Base-by-base conservation (phyloP, 2,888 invertebrate species). In the Caenorhabditis sp. region DNA sequence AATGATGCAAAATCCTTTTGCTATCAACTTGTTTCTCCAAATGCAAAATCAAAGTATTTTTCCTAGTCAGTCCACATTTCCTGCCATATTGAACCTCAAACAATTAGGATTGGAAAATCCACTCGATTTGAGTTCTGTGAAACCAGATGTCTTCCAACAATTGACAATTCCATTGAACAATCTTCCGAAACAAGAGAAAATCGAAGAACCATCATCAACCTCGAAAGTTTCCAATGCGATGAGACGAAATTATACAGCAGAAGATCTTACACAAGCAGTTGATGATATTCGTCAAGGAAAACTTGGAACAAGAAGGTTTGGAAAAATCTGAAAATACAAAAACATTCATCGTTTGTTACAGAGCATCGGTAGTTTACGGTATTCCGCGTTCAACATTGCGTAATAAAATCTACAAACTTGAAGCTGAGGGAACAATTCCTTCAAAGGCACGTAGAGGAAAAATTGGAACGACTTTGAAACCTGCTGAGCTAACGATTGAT, bases 321-420 rank as follows among this genome's bases (percentile, higher is more conserved):
- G 95, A 58, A 91, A 17, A 6, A 8, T 24, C 19, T 21, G 14
- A 24, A 51, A 6, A 31, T 6, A 4, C 10, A 10, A 31, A 51
- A 23, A 21, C 3, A 53, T n/a, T 53, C 5, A 6, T 6, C 8
- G n/a, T 62, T 51, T 23, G 59, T 75, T 43, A 31, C 66, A 79
- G 96, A 69, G 96, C 97, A 10, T 94, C 97, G 62, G 94, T 94
- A 64, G 93, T 95, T 84, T 97, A 97, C 89, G 95, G 95, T 84
- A 95, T 97, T 88, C 97, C 97, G 8, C 92, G 97, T 79, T 95
- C 97, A 79, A 97, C 96, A 27, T 92, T 97, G 61, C 92, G 97
- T 76, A 97, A 96, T 91, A 97, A 97, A 90, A 94, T 91, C 49
- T 90, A 89, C 82, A 90, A 90, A 75, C 81, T 89, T 78, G 88